Evolutionary conservation across 2,888 invertebrate species (phyloP).

Genomic region (Drosophila austrosaltans): DNA sequence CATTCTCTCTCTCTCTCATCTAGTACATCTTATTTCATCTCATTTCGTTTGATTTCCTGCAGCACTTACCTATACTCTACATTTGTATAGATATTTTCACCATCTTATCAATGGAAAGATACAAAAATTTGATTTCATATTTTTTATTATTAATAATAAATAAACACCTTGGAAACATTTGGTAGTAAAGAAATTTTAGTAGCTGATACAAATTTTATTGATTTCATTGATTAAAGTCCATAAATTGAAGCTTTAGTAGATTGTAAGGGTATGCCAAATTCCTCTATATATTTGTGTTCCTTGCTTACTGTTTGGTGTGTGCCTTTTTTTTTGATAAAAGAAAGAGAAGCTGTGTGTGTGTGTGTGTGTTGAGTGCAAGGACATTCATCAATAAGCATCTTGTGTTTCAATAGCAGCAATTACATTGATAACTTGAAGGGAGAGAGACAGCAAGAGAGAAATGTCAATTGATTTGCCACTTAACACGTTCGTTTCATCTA

Average conservation of each 20-base stretch:
- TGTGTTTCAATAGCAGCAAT: constrained; percentile 2
- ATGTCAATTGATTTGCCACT: constrained; percentile 12
- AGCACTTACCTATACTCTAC: not conserved
- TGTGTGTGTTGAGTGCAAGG: constrained; percentile 27
- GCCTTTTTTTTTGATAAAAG: not conserved
- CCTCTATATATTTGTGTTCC: not conserved
- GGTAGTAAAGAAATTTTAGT: no score
- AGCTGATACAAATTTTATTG: not conserved
- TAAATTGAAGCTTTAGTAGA: not conserved
- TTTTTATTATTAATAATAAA: no score
- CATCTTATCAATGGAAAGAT: no score
- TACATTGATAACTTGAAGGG: not conserved
- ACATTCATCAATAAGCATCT: constrained; percentile 10
- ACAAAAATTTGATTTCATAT: no score
- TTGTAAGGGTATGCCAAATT: not conserved
- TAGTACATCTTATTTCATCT: not conserved
- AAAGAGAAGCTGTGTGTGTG: not conserved
- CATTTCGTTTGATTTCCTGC: not conserved
- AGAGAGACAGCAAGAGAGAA: not conserved
- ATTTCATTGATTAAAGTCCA: not conserved
- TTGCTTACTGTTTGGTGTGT: not conserved
- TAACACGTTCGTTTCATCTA: constrained; percentile 10
- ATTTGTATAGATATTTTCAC: not conserved
- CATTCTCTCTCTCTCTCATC: not conserved
- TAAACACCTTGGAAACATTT: not conserved